A percentile compares a stretch with the other conserved stretches of the same genome.
Conservation (phyloP, 2,113 vertebrate species). For the Alligator sinensis region DNA sequence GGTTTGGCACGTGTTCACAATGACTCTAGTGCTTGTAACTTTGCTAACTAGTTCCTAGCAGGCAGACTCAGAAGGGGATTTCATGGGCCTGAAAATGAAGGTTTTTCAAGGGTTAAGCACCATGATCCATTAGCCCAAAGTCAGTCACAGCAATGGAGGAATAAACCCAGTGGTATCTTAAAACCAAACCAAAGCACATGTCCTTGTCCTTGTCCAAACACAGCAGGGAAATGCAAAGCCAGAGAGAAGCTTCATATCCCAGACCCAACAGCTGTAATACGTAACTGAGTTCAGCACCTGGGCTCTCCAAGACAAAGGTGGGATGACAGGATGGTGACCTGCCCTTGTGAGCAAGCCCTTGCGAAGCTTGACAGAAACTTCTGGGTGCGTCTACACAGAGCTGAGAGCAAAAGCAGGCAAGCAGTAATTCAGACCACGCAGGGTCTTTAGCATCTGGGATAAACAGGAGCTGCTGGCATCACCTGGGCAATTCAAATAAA, state of each 20-base stretch:
- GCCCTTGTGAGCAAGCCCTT: background rate
- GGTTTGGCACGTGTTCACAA: background rate
- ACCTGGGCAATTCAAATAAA: background rate
- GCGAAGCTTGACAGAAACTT: background rate
- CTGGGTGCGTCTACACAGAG: background rate
- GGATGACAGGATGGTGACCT: background rate
- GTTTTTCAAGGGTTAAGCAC: slow-evolving; percentile 26
- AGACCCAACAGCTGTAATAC: background rate
- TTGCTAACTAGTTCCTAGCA: background rate
- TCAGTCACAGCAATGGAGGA: background rate
- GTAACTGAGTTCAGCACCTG: background rate
- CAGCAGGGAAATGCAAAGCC: background rate
- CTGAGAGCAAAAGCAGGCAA: background rate
- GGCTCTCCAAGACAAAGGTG: background rate
- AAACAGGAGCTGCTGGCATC: background rate
- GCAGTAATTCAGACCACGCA: background rate
- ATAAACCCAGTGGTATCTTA: background rate
- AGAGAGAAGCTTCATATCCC: background rate
- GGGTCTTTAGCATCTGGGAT: background rate
- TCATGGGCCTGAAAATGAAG: slow-evolving; percentile 29
- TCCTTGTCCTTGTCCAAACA: background rate
- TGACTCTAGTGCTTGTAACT: slow-evolving; percentile 13
- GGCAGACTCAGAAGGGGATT: background rate
- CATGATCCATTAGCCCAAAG: background rate
- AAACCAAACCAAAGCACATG: background rate